Base-by-base conservation (phyloP, 2,888 invertebrate genomes). In the Lasioglossum lativentre region DNA sequence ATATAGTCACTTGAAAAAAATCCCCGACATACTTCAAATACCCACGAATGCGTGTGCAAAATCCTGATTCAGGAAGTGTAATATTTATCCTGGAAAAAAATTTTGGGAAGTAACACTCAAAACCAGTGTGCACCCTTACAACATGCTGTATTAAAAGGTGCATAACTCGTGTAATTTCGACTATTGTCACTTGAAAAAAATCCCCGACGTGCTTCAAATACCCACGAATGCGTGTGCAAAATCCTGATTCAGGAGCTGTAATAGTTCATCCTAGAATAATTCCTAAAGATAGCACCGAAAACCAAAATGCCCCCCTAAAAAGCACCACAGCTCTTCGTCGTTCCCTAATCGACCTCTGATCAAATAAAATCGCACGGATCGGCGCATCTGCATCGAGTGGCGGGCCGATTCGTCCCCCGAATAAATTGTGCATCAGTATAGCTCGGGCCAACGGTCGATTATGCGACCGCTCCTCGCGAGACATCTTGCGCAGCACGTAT, bases 401-500 rank as follows among this genome's bases (percentile, higher is more conserved):
- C 3, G n/a, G 27, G 4, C 4, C 56, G 52, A 59, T 30, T 59
- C 27, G 59, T 59, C n/a, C 5, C 5, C 14, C 59, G 27, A 27
- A 27, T 59, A 59, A 59, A 27, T 59, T 27, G 14, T 27, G 59
- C 27, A 59, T 14, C 59, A 14, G 59, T 59, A 59, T 27, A 14
- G 59, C 59, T 14, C 27, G 34, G 6, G 59, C 63, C 45, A 78
- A 82, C 76, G 80, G 71, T 68, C 81, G 83, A 80, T 83, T 85
- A 82, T 73, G 83, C 81, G 81, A 83, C 40, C 70, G 74, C 40
- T 59, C 68, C 34, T 72, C n/a, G 34, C 82, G 86, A 83, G 86
- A 83, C 90, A 89, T 90, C 90, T 90, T 90, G 90, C 88, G 78
- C 85, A 38, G 73, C 78, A n/a, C 73, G 70, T 74, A 83, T 72